Base-by-base conservation (phyloP, 2,888 invertebrate genomes). In the Drosophila hamatofila region DNA sequence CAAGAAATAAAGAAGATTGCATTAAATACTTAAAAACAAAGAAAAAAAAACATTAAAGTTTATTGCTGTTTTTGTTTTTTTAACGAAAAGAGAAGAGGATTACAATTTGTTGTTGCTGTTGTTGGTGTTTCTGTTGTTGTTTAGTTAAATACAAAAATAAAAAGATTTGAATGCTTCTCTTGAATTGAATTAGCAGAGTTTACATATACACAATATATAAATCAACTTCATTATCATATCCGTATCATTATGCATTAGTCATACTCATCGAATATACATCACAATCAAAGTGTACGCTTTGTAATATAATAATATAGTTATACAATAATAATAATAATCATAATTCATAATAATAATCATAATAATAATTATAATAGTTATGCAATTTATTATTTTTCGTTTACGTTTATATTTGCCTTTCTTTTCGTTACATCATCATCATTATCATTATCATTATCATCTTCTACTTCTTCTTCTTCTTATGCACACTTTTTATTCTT, bases 281-380 rank as follows among this genome's bases (percentile, higher is more conserved):
- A 87, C 86, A 87, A 87, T 87, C 84, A 86, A 88, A 86, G 87
- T 86, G 87, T 86, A 86, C 86, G 85, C 88, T 82, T 84, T 84
- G 80, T 84, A 84, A 81, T 86, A 81, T 71, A 76, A 85, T 82
- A 80, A 80, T 80, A 77, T 62, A 68, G 72, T 77, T 78, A 70
- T 49, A 75, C 69, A 64, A 80, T 81, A 60, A 80, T 83, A 81
- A 80, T 83, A 80, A 76, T 79, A 59, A 80, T 81, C 55, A 77
- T 82, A 14, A 35, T 35, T 81, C 55, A 77, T 82, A 14, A 35
- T 35, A 27, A 27, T 82, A 80, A 76, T 76, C 58, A 79, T 81
- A 59, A 76, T 82, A 64, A 77, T 83, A 81, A 77, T 80, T 80
- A 75, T 78, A 81, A 70, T 79, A 71, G 80, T 80, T 68, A 75